Conservation (phyloP, 2,113 vertebrate genomes). For the Steatornis caripensis region DNA sequence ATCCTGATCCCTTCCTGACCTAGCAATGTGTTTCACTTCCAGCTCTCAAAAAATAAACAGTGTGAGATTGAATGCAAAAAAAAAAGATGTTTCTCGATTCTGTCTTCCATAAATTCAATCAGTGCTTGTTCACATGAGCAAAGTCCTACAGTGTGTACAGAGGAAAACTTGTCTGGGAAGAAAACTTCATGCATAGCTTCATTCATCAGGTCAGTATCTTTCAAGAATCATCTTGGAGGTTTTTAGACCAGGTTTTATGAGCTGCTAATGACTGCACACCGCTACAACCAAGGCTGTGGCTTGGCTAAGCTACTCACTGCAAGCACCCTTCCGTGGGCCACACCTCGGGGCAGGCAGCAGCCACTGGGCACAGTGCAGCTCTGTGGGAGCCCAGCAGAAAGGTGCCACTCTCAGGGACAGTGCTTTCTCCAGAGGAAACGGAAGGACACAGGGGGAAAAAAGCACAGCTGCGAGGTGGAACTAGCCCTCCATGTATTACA, state of each 20-base stretch:
- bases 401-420: not conserved
- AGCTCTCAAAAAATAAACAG: not conserved
- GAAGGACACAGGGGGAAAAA: not conserved
- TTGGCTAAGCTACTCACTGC: not conserved
- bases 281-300: not conserved
- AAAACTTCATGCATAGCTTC: not conserved
- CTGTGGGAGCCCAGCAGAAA: not conserved
- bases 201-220: not conserved
- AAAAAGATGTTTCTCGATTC: not conserved
- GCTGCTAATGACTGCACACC: not conserved
- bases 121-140: not conserved
- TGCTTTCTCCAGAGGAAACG: not conserved
- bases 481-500: not conserved
- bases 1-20: not conserved
- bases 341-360: not conserved
- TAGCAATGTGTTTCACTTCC: not conserved
- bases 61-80: not conserved
- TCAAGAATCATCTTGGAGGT: not conserved
- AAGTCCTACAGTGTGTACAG: not conserved
- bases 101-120: not conserved
- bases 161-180: not conserved
- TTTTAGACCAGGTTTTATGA: not conserved
- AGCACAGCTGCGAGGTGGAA: not conserved
- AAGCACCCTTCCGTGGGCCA: fast-evolving
- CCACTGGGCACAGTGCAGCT: not conserved